These are phyloP conservation scores for Cephalopterus ornatus DNA, from an alignment of 2,113 vertebrate genomes.

Conservation along the genomic window DNA sequence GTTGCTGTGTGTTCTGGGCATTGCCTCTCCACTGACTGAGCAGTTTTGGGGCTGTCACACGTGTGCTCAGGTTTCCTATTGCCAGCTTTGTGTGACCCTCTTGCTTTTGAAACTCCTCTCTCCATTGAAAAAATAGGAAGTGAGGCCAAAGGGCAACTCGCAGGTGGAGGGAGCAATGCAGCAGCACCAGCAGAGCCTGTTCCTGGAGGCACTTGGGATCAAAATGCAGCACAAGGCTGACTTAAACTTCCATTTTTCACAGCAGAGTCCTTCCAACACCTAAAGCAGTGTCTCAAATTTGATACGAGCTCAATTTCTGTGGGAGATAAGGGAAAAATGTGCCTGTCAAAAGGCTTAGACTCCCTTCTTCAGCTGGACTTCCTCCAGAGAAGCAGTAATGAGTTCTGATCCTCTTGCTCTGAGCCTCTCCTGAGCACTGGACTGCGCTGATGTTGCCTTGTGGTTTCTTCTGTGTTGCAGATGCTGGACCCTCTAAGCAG, in stretches of 20 bases:
- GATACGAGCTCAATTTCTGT: not conserved
- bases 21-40: not conserved
- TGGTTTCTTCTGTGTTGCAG: constrained; percentile 67
- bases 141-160: not conserved
- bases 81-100: not conserved
- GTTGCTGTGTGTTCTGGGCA: not conserved
- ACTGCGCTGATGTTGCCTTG: not conserved
- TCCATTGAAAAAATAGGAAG: constrained; percentile 3
- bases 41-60: not conserved
- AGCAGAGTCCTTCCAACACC: not conserved
- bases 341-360: not conserved
- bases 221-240: not conserved
- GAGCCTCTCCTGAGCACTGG: not conserved
- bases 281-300: not conserved
- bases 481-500: constrained; percentile 93
- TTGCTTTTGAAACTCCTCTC: not conserved
- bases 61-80: not conserved
- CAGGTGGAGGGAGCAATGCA: constrained; percentile 28
- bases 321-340: not conserved
- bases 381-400: not conserved
- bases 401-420: not conserved
- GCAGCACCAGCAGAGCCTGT: not conserved
- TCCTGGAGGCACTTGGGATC: not conserved
- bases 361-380: not conserved
- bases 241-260: not conserved